Evolutionary conservation across 1,140 invertebrate genomes (phyloP), one percentile per base, ranked within the genome.

Genomic region (Acromyrmex heyeri): DNA sequence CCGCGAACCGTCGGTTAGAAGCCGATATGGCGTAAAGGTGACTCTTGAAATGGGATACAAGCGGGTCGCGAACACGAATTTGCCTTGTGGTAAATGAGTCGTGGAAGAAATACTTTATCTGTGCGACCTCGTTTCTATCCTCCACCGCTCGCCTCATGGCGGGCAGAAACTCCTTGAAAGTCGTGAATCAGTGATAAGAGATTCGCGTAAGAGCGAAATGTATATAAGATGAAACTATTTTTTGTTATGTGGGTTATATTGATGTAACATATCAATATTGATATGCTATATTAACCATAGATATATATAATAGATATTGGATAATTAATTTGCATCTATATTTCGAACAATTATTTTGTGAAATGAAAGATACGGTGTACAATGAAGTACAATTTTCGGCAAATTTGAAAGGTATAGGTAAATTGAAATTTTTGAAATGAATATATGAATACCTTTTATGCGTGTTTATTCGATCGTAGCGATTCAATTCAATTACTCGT

Each of bases 21-120:
- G 44, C 10, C 64, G 77, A 81, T 55, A 38, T 44, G 50, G 64
- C 55, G 77, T 48, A 48, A 70, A 69, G 50, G 72, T 86, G 77
- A 82, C 67, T 79, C 53, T 72, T 14, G 77, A 53, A 64, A 53
- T 3, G 44, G 27, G 24, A 30, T 81, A 34, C 65, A 55, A 69
- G 53, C 18, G 48, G 59, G 21, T 76, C 16, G 78, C 73, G 75
- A 64, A 72, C 88, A 85, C 64, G 85, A 88, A 88, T 90, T 90
- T 77, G 77, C 76, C 86, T 77, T 85, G 67, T 65, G 85, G 86
- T 83, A 88, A 91, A 91, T 88, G 88, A 85, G 59, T 86, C 79
- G 69, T 86, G 61, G 72, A 86, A 59, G 72, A 88, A 87, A 81
- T 70, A 55, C 57, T 85, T 76, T 67, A 34, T 78, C 27, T 62